These are phyloP conservation scores for Cladopsammia gracilis DNA, from an alignment of 64 coral and sea anemone genomes.

Conservation along the genomic window DNA sequence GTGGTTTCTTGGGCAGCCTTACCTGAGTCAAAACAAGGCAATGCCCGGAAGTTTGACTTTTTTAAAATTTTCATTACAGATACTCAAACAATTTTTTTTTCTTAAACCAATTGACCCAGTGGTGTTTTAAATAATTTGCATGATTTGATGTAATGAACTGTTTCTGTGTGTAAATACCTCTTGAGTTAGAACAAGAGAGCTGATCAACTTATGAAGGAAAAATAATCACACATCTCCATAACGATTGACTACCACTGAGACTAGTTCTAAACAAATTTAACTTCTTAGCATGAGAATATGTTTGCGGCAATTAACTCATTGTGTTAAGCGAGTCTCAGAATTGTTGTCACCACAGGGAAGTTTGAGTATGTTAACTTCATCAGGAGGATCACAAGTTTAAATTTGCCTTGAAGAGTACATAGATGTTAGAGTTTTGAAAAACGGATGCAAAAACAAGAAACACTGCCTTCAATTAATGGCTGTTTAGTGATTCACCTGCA, in stretches of 20 bases:
- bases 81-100: no score
- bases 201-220: no score
- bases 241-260: background rate
- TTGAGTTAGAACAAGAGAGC: no score
- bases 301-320: constrained; percentile 60
- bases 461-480: background rate
- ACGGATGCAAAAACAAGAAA: background rate
- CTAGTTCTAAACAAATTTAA: constrained; percentile 46
- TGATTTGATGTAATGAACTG: no score
- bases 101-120: no score
- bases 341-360: constrained; percentile 40
- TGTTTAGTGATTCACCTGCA: background rate
- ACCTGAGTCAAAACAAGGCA: no score
- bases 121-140: no score
- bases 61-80: no score
- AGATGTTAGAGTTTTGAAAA: background rate
- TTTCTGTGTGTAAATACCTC: no score
- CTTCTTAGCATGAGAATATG: constrained; percentile 32
- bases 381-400: background rate
- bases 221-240: background rate
- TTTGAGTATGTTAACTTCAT: constrained; percentile 17
- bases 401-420: background rate
- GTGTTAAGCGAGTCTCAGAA: constrained; percentile 30
- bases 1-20: no score
- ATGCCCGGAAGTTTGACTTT: no score